Evolutionary conservation across 2,888 invertebrate species (phyloP), one percentile per base, ranked within the genome.

Genomic region (Xylota segnis): DNA sequence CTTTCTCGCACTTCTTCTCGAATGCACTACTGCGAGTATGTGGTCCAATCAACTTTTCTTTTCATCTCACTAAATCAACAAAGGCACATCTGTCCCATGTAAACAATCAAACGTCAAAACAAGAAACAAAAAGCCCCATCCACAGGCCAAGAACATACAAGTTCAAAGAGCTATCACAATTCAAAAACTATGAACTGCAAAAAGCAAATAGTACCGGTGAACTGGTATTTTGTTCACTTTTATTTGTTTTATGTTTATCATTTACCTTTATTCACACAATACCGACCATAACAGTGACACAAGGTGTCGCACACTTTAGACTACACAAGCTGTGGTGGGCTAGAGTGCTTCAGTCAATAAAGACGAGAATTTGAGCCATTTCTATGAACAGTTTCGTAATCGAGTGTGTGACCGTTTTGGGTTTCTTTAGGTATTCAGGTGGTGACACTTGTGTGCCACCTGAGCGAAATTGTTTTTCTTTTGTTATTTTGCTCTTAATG

Each of bases 351-450:
- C 7, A 40, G 54, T 32, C 40, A 68, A 68, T 29, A 68, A 29
- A 68, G 10, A 29, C 27, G n/a, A 6, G 40, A 68, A 68, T 68
- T 68, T 27, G 52, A 68, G 37, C 40, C 52, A 43, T 68, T 68
- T 16, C 52, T 70, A 43, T 45, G 56, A 70, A 68, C 6, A 37
- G 27, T 9, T 56, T 16, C 4, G 16, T 70, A 56, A 56, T 56
- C 56, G 56, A 56, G 32, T 45, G 37, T 37, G 4, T 68, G 45
- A n/a, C 29, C 66, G 12, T 52, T 45, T 50, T 34, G n/a, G 63
- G 34, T 18, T 18, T 14, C 29, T 29, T 56, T 43, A 32, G 29
- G 40, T 70, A 70, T 56, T 70, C 70, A 43, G 43, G 43, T 70
- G 70, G 43, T 40, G 52, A 54, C 66, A 66, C 52, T 52, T 37